Base-by-base conservation (phyloP, 2,113 vertebrate species). In the Gopherus flavomarginatus region DNA sequence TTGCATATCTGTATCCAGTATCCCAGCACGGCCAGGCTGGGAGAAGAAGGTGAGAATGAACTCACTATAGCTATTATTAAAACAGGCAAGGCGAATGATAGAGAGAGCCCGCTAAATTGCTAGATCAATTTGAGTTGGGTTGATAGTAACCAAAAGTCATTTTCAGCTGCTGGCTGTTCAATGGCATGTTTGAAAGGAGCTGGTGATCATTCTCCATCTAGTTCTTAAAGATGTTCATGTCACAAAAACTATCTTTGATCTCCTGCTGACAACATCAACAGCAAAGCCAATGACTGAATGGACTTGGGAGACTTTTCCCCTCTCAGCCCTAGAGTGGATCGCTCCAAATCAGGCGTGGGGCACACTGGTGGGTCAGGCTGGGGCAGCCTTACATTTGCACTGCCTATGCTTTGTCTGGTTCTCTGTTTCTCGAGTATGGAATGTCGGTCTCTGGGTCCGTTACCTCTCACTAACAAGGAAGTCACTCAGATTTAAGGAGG, bases 1-100 rank as follows among this genome's bases (percentile, higher is more conserved):
- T 94, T 97, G 96, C 97, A 52, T 97, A 95, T 96, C 88, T 97
- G 96, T 91, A 91, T 92, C 97, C 84, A 96, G 97, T 97, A 96
- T 97, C 54, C 81, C 88, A 88, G 11, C 87, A 77, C 83, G n/a
- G 93, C 82, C 57, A 93, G 91, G 38, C 69, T 75, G 69, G 69
- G 65, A 72, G n/a, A 97, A 95, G 89, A 97, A 96, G 92, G 75
- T 97, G 87, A 80, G 95, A 90, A 97, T 97, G 97, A 97, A 80
- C 81, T 92, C 97, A 95, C 95, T 95, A 92, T 75, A 91, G 84
- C 89, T 88, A 84, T 69, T 69, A 69, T 97, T 95, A 97, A 95
- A 96, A 86, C 92, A 89, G 83, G 42, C 94, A 93, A 95, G 89
- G 89, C 79, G 80, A 94, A 87, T 79, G 89, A 83, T 52, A 42